A percentile compares a stretch with the other conserved stretches of the same genome.
Evolutionary conservation across 1,140 invertebrate species (phyloP).

Genomic region (Lepidurus arcticus): DNA sequence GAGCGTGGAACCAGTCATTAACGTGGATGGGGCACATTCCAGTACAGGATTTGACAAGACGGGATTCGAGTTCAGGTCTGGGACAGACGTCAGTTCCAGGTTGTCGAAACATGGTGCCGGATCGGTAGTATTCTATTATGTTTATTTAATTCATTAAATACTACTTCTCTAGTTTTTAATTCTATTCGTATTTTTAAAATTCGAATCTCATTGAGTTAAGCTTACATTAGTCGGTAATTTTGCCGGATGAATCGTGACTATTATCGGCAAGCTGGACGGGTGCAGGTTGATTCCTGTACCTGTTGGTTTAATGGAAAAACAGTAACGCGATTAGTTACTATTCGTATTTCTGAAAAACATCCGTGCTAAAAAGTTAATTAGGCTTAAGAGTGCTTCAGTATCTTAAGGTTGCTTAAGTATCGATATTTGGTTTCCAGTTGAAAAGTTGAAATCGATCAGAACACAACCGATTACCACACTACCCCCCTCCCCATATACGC

Average conservation of each 20-base stretch:
- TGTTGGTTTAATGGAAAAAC: background rate
- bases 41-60: background rate
- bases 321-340: background rate
- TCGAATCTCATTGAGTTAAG: background rate
- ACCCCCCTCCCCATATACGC: no score
- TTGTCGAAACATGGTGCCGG: background rate
- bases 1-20: background rate
- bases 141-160: background rate
- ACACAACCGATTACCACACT: no score
- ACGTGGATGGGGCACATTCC: background rate
- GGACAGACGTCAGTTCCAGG: background rate
- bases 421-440: no score
- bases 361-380: no score
- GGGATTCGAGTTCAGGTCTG: background rate
- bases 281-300: background rate
- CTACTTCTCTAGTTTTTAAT: background rate
- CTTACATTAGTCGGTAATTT: constrained; percentile 10
- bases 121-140: background rate
- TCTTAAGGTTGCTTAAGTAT: no score
- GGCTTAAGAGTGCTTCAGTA: no score
- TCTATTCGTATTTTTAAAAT: background rate
- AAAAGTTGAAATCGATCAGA: no score
- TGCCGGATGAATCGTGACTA: background rate
- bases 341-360: no score
- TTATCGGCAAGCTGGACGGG: background rate